Base-by-base conservation (phyloP, 2,797 vertebrate species). In the Liparis tanakae region DNA sequence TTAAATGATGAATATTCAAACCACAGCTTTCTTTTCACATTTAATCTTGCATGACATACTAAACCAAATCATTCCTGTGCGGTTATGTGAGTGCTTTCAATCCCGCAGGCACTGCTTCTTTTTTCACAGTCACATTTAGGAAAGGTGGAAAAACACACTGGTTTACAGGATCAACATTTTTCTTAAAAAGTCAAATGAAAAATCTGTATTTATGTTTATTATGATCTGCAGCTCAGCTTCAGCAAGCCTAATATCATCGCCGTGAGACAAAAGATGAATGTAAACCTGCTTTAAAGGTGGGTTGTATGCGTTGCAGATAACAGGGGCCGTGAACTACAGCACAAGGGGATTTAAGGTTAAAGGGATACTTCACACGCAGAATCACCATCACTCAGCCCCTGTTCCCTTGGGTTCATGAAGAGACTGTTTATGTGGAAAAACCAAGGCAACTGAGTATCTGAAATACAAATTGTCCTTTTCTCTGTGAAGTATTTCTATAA, bases 11-110 rank as follows among this genome's bases (percentile, higher is more conserved):
- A 69, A 80, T 78, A 68, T 68, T 71, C 72, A 58, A n/a, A 70
- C 14, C 43, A 9, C 39, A 51, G 44, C 50, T 63, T 62, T 74
- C 22, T 51, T 59, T 6, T 17, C 39, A 53, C 44, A 72, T 80
- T 78, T 58, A 74, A 74, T 87, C 13, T 70, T 64, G 55, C 59
- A 33, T 55, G n/a, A n/a, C n/a, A n/a, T n/a, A n/a, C n/a, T n/a
- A 61, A 37, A 66, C 41, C 10, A 66, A 36, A 53, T 74, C 7
- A 56, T 63, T 58, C 12, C 22, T 50, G 22, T 39, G 50, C 15
- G 50, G 48, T 60, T 48, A 18, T 46, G n/a, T 59, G 13, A 2
- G 10, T 10, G 25, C 39, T 69, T 82, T 48, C 17, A 57, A 7
- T 9, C 46, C 43, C 3, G 30, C 44, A 62, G 63, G 61, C 34